Conservation (phyloP, 1,140 invertebrate species). For the Neodiprion virginianus region DNA sequence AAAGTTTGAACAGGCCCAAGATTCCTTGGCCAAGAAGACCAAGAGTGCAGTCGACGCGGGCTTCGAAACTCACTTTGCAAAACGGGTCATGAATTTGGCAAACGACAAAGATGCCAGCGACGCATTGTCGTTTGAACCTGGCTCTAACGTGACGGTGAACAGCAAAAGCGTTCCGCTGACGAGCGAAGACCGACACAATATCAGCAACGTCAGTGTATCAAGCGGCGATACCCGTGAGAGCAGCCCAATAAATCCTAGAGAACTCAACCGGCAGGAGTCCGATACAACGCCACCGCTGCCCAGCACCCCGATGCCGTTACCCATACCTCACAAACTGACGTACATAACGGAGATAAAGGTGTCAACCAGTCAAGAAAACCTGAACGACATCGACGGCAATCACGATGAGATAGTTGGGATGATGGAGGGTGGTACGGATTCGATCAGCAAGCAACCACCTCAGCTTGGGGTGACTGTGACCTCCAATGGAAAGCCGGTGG, state of each 20-base stretch:
- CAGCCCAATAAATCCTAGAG: conserved; percentile 35
- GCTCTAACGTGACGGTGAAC: conserved; percentile 47
- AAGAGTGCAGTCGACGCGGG: conserved; percentile 27
- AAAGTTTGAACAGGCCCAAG: conserved; percentile 30
- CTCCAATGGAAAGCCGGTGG: conserved; percentile 49
- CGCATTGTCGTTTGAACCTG: conserved; percentile 52
- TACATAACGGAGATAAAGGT: conserved; percentile 64
- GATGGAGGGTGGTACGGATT: conserved; percentile 24
- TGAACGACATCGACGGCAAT: conserved; percentile 35
- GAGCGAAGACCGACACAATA: conserved; percentile 44
- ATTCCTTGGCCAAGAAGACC: conserved; percentile 16
- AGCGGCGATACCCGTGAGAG: conserved; percentile 56
- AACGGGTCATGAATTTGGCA: conserved; percentile 38
- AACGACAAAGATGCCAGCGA: conserved; percentile 29
- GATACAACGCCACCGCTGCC: conserved; percentile 51
- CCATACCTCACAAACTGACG: conserved; percentile 49
- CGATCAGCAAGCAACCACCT: conserved; percentile 30
- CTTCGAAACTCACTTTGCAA: conserved; percentile 43
- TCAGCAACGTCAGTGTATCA: conserved; percentile 47
- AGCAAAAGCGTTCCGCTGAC: conserved; percentile 40
- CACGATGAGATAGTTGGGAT: conserved; percentile 37
- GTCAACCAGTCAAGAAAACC: conserved; percentile 42
- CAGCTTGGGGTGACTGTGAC: conserved; percentile 43
- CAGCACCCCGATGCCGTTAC: conserved; percentile 51
- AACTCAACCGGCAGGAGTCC: conserved; percentile 35